These are phyloP conservation scores for Thalassarche chlororhynchos DNA, from an alignment of 2,113 vertebrate genomes.

Conservation along the genomic window DNA sequence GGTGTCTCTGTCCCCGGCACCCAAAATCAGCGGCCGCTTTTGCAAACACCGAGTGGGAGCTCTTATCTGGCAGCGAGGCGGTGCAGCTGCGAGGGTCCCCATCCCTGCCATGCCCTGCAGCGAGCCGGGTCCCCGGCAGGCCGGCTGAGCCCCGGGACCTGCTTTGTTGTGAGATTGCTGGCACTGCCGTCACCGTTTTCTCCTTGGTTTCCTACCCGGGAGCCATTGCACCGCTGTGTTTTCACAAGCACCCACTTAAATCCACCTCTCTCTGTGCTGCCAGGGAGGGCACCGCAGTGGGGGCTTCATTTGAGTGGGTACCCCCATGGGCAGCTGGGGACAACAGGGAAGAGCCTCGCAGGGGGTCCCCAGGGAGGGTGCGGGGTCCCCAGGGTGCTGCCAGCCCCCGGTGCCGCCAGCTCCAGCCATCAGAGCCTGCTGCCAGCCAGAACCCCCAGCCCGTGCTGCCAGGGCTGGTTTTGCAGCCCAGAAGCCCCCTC, in stretches of 20 bases:
- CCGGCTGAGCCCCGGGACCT: neutral
- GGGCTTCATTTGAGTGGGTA: fast-evolving
- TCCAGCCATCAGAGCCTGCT: neutral
- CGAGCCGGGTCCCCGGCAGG: fast-evolving
- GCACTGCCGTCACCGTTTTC: fast-evolving
- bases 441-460: neutral
- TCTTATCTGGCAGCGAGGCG: neutral
- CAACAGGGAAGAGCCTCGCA: neutral
- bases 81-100: neutral
- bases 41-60: neutral
- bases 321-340: neutral
- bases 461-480: neutral
- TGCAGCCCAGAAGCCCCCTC: neutral
- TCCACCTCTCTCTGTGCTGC: fast-evolving
- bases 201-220: neutral
- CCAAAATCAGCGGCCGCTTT: neutral
- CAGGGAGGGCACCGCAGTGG: fast-evolving
- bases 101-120: neutral
- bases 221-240: neutral
- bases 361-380: no score
- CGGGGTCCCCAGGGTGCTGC: neutral
- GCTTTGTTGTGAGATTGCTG: neutral
- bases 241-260: neutral
- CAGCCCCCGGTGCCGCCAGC: neutral
- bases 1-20: neutral